Evolutionary conservation across 1,140 invertebrate genomes (phyloP), one percentile per base, ranked within the genome.

Genomic region (Riptortus pedestris): DNA sequence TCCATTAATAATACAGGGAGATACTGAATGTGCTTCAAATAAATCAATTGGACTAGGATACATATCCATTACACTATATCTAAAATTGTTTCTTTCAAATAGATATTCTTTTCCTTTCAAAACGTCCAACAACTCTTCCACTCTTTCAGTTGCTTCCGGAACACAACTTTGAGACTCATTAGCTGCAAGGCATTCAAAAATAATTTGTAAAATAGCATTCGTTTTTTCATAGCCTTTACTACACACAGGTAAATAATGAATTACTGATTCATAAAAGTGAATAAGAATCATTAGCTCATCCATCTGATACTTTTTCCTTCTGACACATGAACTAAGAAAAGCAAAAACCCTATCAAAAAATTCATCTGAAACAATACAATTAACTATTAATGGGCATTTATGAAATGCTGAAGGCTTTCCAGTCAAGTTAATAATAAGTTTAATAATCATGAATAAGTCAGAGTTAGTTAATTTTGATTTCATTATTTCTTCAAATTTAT

Each of bases 1-100:
- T 33, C 57, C 57, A 31, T 59, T 29, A n/a, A 59, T 24, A 33
- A 59, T 33, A 29, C 26, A 31, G 20, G 57, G 57, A 7, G 2
- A 4, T 14, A 55, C 14, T 24, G 7, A 4, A 24, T 24, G 22
- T 9, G 22, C 26, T 26, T 55, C 51, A 24, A 2, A 24, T 2
- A 55, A 26, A 55, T 55, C 24, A 26, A 55, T 24, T 18, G 51
- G 51, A 14, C 20, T 24, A 24, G 51, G 51, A 55, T 24, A 55
- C 16, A 55, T 55, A 18, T 26, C 26, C 51, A 55, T 24, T 24
- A 9, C 16, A 24, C 20, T 24, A 26, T 55, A 55, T 24, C 26
- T 18, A 4, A 2, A 55, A 12, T 3, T 0, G 26, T 55, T 55
- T 27, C 51, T 55, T 27, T 55, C 51, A 27, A 24, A 16, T 4